phyloP scores from a whole-genome alignment of 1,140 invertebrate species.

The Polypedilum vanderplanki region DNA sequence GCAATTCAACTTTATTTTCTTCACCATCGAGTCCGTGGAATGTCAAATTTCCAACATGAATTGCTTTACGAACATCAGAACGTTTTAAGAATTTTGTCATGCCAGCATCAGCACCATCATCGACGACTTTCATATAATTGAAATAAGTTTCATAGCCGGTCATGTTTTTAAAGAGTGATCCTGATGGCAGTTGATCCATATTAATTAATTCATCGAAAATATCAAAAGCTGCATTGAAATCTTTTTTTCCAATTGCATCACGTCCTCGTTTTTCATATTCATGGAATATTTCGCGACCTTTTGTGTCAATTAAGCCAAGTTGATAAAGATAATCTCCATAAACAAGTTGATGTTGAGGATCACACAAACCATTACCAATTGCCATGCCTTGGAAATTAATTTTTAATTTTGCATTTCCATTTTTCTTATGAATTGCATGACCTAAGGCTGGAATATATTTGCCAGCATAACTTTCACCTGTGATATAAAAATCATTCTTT shows the following conservation, averaged over 20 bases:
- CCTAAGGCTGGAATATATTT: conserved; percentile 75
- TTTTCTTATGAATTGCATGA: conserved; percentile 63
- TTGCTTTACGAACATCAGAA: conserved; percentile 54
- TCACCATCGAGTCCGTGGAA: conserved; percentile 52
- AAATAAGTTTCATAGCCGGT: conserved; percentile 74
- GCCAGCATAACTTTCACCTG: conserved; percentile 82
- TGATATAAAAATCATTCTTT: conserved; percentile 64
- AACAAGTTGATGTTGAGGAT: conserved; percentile 68
- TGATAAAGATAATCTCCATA: conserved; percentile 79
- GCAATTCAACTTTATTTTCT: conserved; percentile 53
- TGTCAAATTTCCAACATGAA: conserved; percentile 74
- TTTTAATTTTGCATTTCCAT: conserved; percentile 47
- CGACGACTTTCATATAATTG: conserved; percentile 60
- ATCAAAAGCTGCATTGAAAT: conserved; percentile 59
- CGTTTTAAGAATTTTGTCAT: conserved; percentile 53
- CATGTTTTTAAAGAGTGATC: conserved; percentile 66
- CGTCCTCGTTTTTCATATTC: conserved; percentile 51
- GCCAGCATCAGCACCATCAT: conserved; percentile 42
- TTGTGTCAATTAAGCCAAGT: conserved; percentile 66
- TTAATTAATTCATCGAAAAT: conserved; percentile 66
- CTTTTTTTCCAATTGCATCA: conserved; percentile 51
- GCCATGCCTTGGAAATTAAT: conserved; percentile 66
- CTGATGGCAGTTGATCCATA: conserved; percentile 55
- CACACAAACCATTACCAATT: conserved; percentile 79
- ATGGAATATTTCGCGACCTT: conserved; percentile 54